Conservation (phyloP, 2,888 invertebrate genomes). For the Cordilura impudica region DNA sequence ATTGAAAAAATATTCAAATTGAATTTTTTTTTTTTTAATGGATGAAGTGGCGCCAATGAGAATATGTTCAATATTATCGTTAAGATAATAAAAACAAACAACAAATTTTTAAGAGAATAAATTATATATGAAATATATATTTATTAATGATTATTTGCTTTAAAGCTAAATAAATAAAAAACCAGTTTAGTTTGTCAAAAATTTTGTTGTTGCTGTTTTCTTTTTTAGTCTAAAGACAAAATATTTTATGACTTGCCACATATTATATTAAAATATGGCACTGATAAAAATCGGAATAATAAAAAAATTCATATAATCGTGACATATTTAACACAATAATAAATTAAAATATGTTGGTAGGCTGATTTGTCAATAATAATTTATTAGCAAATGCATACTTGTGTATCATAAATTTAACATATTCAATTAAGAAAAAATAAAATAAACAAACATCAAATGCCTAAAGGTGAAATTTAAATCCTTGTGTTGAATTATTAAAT, state of each 20-base stretch:
- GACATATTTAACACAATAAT: neutral
- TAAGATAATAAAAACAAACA: neutral
- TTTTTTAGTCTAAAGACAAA: neutral
- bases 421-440: too few relatives aligned
- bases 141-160: neutral
- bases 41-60: neutral
- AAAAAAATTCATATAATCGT: neutral
- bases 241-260: neutral
- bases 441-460: neutral
- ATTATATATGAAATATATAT: neutral
- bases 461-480: neutral
- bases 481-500: neutral
- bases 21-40: too few relatives aligned
- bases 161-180: neutral
- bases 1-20: neutral
- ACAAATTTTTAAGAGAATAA: too few relatives aligned
- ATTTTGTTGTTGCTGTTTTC: too few relatives aligned
- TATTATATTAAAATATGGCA: neutral
- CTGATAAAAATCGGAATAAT: neutral
- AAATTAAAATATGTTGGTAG: neutral
- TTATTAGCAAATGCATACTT: neutral
- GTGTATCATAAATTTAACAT: neutral
- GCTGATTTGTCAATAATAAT: neutral
- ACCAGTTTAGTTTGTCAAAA: neutral
- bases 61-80: neutral